phyloP scores from a whole-genome alignment of 1,140 invertebrate genomes.

The Chironomus striatipennis region DNA sequence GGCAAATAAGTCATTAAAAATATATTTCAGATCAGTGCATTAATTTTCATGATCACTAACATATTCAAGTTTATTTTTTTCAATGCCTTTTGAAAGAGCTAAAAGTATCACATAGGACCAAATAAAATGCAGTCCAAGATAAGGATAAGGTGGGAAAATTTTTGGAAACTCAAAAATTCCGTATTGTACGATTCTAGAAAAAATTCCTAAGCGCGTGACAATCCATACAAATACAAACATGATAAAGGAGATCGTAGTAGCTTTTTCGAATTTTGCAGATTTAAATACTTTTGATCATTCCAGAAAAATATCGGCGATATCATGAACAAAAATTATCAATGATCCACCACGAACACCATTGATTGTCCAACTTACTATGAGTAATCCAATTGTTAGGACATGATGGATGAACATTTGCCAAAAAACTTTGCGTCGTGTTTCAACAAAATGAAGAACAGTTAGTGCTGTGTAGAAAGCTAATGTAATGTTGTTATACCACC shows the following conservation, averaged over 20 bases:
- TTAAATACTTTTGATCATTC: constrained; percentile 88
- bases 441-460: too few relatives aligned
- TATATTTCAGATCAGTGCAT: too few relatives aligned
- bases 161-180: constrained; percentile 72
- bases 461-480: too few relatives aligned
- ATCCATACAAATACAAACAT: constrained; percentile 87
- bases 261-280: constrained; percentile 78
- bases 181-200: too few relatives aligned
- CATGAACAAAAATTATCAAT: constrained; percentile 87
- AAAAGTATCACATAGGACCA: too few relatives aligned
- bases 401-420: too few relatives aligned
- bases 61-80: too few relatives aligned
- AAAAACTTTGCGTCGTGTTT: too few relatives aligned
- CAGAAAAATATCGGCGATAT: constrained; percentile 90
- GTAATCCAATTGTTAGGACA: constrained; percentile 79
- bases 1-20: too few relatives aligned
- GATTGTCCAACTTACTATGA: constrained; percentile 88
- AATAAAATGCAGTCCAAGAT: constrained; percentile 82
- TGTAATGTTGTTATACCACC: too few relatives aligned
- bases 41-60: too few relatives aligned
- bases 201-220: constrained; percentile 72
- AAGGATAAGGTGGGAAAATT: constrained; percentile 80
- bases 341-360: constrained; percentile 89
- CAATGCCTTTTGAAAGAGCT: too few relatives aligned
- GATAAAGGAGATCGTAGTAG: constrained; percentile 79